A percentile compares a stretch with the other conserved stretches of the same genome.
These are phyloP conservation scores for Rotaria sp. DNA, from an alignment of 2,888 invertebrate species.

Conservation along the genomic window DNA sequence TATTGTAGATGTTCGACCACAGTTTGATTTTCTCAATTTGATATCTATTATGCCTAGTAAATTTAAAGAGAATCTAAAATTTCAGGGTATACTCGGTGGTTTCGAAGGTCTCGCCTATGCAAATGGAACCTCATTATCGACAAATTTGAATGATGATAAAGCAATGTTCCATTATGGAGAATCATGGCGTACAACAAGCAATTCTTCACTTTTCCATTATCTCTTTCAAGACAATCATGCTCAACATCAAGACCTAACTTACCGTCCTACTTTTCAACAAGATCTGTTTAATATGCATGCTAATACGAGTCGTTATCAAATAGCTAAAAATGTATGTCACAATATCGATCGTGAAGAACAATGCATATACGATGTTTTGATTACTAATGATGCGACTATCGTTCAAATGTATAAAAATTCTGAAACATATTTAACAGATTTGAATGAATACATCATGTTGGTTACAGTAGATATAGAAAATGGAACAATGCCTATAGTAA, in stretches of 20 bases:
- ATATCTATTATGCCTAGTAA: neutral
- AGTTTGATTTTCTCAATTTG: neutral
- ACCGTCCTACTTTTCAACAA: neutral
- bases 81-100: neutral
- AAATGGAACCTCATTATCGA: neutral
- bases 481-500: no score
- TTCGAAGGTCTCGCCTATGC: neutral
- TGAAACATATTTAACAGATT: no score
- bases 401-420: neutral
- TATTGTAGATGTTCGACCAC: neutral
- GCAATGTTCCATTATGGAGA: neutral
- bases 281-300: neutral
- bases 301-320: neutral
- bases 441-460: no score
- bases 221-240: neutral
- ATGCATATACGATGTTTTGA: neutral
- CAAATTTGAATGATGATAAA: neutral
- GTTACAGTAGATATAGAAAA: no score
- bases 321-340: neutral
- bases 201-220: neutral
- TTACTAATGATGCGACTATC: neutral
- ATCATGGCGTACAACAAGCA: neutral
- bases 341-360: neutral
- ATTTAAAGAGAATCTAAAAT: neutral
- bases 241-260: neutral